Evolutionary conservation across 2,113 vertebrate genomes (phyloP).

Genomic region (Sphyrna mokarran): DNA sequence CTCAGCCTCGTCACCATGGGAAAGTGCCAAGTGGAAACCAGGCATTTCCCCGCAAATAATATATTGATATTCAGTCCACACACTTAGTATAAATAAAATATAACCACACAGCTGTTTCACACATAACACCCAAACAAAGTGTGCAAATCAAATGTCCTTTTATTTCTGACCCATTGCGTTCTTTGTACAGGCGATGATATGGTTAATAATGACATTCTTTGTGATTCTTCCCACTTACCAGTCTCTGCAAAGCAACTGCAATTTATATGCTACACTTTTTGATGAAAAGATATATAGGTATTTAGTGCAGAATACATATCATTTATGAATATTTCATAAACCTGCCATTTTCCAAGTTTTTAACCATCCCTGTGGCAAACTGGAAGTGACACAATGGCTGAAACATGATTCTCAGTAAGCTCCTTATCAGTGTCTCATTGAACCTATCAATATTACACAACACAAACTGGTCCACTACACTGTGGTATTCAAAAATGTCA

Average conservation of each 20-base stretch:
- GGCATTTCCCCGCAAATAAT: slow-evolving; percentile 30
- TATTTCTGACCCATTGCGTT: slow-evolving; percentile 23
- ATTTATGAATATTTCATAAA: slow-evolving; percentile 31
- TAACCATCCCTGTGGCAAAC: slow-evolving; percentile 29
- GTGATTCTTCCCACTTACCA: background rate
- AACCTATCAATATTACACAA: slow-evolving; percentile 16
- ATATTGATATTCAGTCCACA: slow-evolving; percentile 33
- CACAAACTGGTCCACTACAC: background rate
- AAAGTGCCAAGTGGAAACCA: slow-evolving; percentile 31
- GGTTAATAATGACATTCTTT: slow-evolving; percentile 16
- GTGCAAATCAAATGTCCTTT: slow-evolving; percentile 23
- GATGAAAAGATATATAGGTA: slow-evolving; percentile 4
- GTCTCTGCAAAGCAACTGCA: background rate
- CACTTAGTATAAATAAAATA: slow-evolving; percentile 24
- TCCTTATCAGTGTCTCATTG: slow-evolving; percentile 20
- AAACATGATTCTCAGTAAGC: slow-evolving; percentile 8
- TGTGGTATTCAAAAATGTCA: background rate
- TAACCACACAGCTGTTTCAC: slow-evolving; percentile 31
- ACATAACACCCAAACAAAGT: slow-evolving; percentile 19
- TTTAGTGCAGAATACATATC: background rate
- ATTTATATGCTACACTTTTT: slow-evolving; percentile 16
- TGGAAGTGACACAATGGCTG: slow-evolving; percentile 15
- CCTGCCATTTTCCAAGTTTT: slow-evolving; percentile 32
- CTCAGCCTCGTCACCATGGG: background rate
- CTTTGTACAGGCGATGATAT: background rate